Evolutionary conservation across 2,113 vertebrate genomes (phyloP), one percentile per base, ranked within the genome.

Genomic region (Laterallus jamaicensis): DNA sequence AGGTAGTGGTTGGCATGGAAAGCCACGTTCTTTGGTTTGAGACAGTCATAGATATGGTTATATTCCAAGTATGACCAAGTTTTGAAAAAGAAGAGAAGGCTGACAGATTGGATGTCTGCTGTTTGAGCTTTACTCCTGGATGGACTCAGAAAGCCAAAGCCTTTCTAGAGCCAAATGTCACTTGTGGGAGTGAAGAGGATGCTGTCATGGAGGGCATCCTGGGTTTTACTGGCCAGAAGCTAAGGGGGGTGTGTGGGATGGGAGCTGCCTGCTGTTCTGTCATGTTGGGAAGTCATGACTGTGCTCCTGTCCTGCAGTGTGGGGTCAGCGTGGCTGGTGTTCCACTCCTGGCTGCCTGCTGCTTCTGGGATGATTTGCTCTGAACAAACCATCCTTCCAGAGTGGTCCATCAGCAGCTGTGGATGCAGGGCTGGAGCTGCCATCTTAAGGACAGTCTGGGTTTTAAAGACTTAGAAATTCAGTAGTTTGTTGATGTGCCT

Each of bases 211-310:
- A 42, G 42, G 42, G 42, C 42, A 42, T 42, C 22, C 47, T 12
- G 37, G 10, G 12, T 74, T 75, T 67, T 71, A 10, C 35, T 62
- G 71, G 20, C 18, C 37, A 62, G 54, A 55, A 60, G 12, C 13
- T 16, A n/a, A 49, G 6, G 31, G 3, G 8, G 3, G 9, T 32
- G 5, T 25, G 22, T 16, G 19, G 39, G 52, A 79, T 31, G 28
- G 44, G 15, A 70, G 56, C 63, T 5, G 2, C 20, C 15, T 0
- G 1, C 44, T 59, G 50, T 37, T 69, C 40, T 2, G 0, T 31
- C 49, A 7, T 47, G 28, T 31, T 24, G 55, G 49, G 55, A 84
- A 40, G 47, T 56, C 15, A 2, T 3, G 42, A 54, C 28, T 40
- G 42, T 29, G 11, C 62, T 69, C 1, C 0, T 15, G 39, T 54